A percentile compares a stretch with the other conserved stretches of the same genome.
Conservation (phyloP, 1,140 invertebrate species). For the Tribolium madens region DNA sequence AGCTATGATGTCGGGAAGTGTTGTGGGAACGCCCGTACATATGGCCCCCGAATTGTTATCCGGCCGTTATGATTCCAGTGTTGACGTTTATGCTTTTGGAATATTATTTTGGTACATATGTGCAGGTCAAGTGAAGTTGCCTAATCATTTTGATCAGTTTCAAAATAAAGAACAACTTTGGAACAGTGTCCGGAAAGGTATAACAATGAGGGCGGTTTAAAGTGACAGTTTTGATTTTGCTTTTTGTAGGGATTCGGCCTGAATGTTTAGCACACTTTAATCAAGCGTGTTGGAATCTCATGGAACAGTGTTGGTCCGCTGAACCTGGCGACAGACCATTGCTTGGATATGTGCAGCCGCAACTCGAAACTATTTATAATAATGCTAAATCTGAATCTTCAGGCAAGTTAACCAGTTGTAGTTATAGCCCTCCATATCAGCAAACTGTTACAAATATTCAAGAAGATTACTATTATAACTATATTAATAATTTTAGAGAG, state of each 20-base stretch:
- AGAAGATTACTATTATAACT: conserved; percentile 50
- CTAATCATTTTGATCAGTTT: conserved; percentile 87
- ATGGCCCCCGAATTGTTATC: conserved; percentile 92
- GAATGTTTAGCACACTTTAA: conserved; percentile 82
- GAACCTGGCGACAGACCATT: conserved; percentile 82
- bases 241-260: conserved; percentile 75
- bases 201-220: conserved; percentile 19
- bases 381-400: conserved; percentile 50
- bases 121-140: conserved; percentile 84
- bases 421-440: conserved; percentile 45
- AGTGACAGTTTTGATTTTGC: conserved; percentile 17
- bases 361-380: conserved; percentile 70
- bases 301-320: conserved; percentile 87
- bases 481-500: conserved; percentile 43
- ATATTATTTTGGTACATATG: conserved; percentile 94
- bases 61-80: conserved; percentile 85
- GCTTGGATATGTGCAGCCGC: conserved; percentile 80
- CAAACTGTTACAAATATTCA: conserved; percentile 17
- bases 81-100: conserved; percentile 93
- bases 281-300: conserved; percentile 86
- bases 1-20: conserved; percentile 90
- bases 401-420: conserved; percentile 51
- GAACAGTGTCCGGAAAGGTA: conserved; percentile 87
- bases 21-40: conserved; percentile 90
- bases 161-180: conserved; percentile 90